Evolutionary conservation across 2,888 invertebrate species (phyloP), one percentile per base, ranked within the genome.

Genomic region (Bembecia ichneumoniformis): DNA sequence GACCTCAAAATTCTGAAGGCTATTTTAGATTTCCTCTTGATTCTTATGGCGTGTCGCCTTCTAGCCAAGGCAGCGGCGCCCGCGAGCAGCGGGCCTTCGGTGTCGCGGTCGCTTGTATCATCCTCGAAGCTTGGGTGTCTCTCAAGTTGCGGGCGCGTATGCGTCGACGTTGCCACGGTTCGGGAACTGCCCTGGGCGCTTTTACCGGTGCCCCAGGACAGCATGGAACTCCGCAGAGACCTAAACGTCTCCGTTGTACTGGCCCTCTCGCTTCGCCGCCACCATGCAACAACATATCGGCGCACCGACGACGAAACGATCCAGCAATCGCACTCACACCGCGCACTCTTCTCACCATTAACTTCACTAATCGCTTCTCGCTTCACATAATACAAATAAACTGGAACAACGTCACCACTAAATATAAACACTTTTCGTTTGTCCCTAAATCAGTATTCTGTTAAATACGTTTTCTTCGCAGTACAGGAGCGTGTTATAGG

Each of bases 231-330:
- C 73, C 79, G 82, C 69, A 87, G 74, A 71, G 77, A 75, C 73
- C 83, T 82, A 74, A 87, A 78, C 69, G 84, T 78, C 84, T 86
- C 86, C 87, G 87, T 87, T 76, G 80, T 86, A 79, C 74, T 74
- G 75, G 75, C 77, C 78, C 80, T 75, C 78, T 76, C 72, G 63
- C 69, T 72, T 62, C 66, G 64, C 63, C 57, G 60, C 65, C 63
- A 70, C 74, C 80, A 87, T 78, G 69, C 81, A 83, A 79, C 82
- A 79, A 81, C 87, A 87, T 87, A 81, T 77, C 86, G 83, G 68
- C 78, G 70, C 71, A 65, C 75, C 74, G 71, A 70, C 64, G 63
- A 57, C 61, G 65, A 57, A 58, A 66, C 68, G 61, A 66, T 61
- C 70, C 63, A 57, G 63, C 60, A 66, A 55, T 60, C 62, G 68